phyloP scores from a whole-genome alignment of 30 jellyfish, hydroid and myxozoan genomes.

The Clytia hemisphaerica region DNA sequence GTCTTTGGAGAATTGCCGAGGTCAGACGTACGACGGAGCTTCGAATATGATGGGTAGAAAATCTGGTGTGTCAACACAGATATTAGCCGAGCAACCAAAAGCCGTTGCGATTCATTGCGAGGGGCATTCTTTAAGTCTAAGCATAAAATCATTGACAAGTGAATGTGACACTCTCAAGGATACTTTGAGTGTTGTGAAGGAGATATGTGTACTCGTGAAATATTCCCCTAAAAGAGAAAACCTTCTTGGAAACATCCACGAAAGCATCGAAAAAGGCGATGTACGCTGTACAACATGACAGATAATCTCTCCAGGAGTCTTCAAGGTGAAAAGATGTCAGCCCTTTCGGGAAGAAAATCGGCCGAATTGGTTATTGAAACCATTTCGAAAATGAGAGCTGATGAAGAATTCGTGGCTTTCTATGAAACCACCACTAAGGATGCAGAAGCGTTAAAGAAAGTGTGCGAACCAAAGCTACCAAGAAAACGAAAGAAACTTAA shows the following conservation, averaged over 20 bases:
- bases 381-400: too few species aligned
- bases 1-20: too few species aligned
- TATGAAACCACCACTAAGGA: too few species aligned
- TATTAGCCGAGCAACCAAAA: constrained; percentile 14
- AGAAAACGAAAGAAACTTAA: too few species aligned
- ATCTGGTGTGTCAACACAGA: constrained; percentile 2
- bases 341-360: too few species aligned
- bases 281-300: too few species aligned
- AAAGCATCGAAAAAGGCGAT: constrained; percentile 10
- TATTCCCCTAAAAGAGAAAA: neutral
- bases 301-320: too few species aligned
- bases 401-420: too few species aligned
- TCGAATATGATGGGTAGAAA: neutral
- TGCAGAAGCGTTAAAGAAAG: too few species aligned
- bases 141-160: neutral
- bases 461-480: too few species aligned
- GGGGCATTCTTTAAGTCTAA: constrained; percentile 10
- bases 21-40: neutral
- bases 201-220: constrained; percentile 7
- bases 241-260: neutral
- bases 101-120: constrained; percentile 21
- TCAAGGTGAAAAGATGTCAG: too few species aligned
- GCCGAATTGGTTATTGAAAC: too few species aligned
- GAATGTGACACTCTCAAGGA: neutral
- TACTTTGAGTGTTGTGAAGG: constrained; percentile 8